These are phyloP conservation scores for Metalampra italica DNA, from an alignment of 2,888 invertebrate species.

Conservation along the genomic window DNA sequence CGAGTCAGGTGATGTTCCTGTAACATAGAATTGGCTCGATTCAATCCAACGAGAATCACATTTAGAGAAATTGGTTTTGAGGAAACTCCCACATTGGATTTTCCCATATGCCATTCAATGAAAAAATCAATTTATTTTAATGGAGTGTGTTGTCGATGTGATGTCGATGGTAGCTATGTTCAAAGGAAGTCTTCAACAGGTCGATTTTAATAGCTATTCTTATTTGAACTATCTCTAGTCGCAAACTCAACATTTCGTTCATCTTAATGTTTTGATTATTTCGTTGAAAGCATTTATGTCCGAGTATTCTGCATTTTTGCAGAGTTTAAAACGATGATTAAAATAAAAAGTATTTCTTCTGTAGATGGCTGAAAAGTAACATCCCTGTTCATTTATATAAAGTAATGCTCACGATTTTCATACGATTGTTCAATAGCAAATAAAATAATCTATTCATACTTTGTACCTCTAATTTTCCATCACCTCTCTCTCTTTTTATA, in stretches of 20 bases:
- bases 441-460: background rate
- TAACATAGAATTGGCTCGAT: background rate
- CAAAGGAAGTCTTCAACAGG: no score
- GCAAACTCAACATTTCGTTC: no score
- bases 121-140: background rate
- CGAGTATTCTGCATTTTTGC: no score
- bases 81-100: background rate
- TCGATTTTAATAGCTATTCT: no score
- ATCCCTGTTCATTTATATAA: background rate
- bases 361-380: background rate
- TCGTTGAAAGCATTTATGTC: no score
- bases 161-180: background rate
- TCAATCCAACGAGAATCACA: background rate
- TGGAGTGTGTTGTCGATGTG: background rate
- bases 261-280: no score
- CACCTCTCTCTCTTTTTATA: background rate
- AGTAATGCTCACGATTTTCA: background rate
- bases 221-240: no score
- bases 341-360: no score
- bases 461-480: background rate
- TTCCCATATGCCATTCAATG: background rate
- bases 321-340: no score
- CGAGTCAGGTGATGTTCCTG: no score
- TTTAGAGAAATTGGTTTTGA: constrained; percentile 1
- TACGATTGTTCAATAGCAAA: background rate